Evolutionary conservation across 2,888 invertebrate species (phyloP), one percentile per base, ranked within the genome.

Genomic region (Erebia ligea): DNA sequence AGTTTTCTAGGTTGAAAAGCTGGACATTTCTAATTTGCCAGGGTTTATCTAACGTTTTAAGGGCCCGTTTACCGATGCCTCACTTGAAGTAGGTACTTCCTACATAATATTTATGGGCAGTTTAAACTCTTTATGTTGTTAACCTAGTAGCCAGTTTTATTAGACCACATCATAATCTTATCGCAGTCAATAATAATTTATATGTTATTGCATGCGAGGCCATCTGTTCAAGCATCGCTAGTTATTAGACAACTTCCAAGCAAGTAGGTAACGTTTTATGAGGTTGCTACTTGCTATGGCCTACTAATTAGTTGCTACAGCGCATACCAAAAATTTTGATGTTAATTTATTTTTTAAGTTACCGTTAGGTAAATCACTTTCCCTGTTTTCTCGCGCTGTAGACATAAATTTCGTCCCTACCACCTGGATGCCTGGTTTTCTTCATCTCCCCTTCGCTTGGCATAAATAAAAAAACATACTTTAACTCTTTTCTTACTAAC

Each of bases 211-310:
- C 42, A 42, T 42, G 61, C 5, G 10, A 61, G 42, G 42, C 17
- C 19, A 42, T 61, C 17, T 59, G 40, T 61, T 61, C 59, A 61
- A 61, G 61, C 61, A 42, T 61, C 61, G 61, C 61, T 61, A 19
- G 19, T 40, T 40, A 19, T 61, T 42, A 42, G 61, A 61, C 61
- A 61, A 61, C 42, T 45, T 34, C 45, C 11, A 17, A 17, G 17
- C 4, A n/a, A 17, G 59, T 34, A 40, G 34, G 34, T 42, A 17
- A 54, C 19, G 19, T 58, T 59, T 40, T 45, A 48, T 69, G 61
- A 61, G 17, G 42, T 42, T 40, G 17, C 9, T 34, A n/a, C 15
- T 42, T 40, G 17, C 9, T 34, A n/a, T 34, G 25, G n/a, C n/a
- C 10, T 40, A n/a, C 40, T 59, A 17, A 17, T 52, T n/a, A 10